Evolutionary conservation across 2,888 invertebrate genomes (phyloP).

Genomic region (Lingula anatina): DNA sequence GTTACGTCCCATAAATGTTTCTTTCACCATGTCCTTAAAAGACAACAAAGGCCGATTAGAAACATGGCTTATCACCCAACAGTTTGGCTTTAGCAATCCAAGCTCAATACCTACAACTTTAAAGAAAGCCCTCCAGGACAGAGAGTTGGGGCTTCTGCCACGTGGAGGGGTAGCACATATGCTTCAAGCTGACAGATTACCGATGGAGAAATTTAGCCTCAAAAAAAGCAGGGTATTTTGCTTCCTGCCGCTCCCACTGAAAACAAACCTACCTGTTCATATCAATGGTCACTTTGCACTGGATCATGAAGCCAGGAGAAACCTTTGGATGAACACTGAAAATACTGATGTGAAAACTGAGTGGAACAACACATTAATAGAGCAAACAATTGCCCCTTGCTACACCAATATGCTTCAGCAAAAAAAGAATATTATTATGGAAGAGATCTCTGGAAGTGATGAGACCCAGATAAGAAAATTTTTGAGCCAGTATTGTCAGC

Average conservation of each 20-base stretch:
- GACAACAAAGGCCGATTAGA: constrained; percentile 5
- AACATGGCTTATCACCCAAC: constrained; percentile 27
- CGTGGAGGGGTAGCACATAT: background rate
- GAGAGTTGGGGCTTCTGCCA: background rate
- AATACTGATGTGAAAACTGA: constrained; percentile 16
- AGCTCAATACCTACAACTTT: background rate
- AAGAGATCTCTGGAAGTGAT: too few species aligned
- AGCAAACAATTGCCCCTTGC: constrained; percentile 28
- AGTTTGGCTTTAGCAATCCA: constrained; percentile 22
- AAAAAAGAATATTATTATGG: too few species aligned
- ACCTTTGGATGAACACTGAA: constrained; percentile 16
- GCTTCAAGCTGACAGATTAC: too few species aligned
- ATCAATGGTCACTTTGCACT: constrained; percentile 32
- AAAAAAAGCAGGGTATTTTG: constrained; percentile 25
- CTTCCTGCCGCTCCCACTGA: constrained; percentile 28
- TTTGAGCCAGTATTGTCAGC: constrained; percentile 5
- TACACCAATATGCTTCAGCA: too few species aligned
- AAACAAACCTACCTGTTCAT: constrained; percentile 27
- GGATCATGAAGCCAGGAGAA: constrained; percentile 26
- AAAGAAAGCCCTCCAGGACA: background rate
- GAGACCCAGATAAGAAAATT: too few species aligned
- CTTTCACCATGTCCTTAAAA: too few species aligned
- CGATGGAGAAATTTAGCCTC: too few species aligned
- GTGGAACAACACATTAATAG: constrained; percentile 35
- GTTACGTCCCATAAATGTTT: background rate